These are phyloP conservation scores for Nannoperca australis DNA, from an alignment of 2,797 vertebrate species.

Conservation along the genomic window DNA sequence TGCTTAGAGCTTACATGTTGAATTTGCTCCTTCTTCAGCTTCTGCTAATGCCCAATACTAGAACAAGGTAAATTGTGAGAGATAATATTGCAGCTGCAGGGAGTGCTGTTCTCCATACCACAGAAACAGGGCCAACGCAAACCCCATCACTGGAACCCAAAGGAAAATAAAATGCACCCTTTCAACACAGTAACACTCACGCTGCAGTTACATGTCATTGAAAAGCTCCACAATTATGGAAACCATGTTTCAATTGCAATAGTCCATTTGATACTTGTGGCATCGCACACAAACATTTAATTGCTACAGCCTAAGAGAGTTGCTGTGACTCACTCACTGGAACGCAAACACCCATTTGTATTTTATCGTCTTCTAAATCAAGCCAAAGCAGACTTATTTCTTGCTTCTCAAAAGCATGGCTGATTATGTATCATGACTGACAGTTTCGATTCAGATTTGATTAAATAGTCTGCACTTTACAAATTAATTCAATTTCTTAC, in stretches of 20 bases:
- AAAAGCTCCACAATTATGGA: constrained; percentile 46
- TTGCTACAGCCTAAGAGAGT: constrained; percentile 9
- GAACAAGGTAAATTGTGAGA: constrained; percentile 29
- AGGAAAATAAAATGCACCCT: constrained; percentile 48
- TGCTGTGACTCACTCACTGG: constrained; percentile 22
- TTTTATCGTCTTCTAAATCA: constrained; percentile 15
- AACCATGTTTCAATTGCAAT: constrained; percentile 53
- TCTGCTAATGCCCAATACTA: constrained; percentile 21
- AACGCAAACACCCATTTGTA: constrained; percentile 38
- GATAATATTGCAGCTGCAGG: constrained; percentile 43
- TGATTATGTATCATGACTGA: background rate
- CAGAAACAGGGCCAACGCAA: constrained; percentile 36
- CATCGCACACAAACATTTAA: constrained; percentile 30
- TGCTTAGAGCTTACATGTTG: constrained; percentile 29
- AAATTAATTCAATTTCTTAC: constrained; percentile 1
- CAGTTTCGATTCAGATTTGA: constrained; percentile 2
- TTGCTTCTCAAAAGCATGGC: background rate
- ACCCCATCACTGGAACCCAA: constrained; percentile 35
- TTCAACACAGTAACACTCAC: constrained; percentile 40
- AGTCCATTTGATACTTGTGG: constrained; percentile 47
- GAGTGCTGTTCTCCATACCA: constrained; percentile 16
- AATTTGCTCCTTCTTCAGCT: constrained; percentile 34
- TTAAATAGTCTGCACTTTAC: constrained; percentile 10
- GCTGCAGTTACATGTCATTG: constrained; percentile 43
- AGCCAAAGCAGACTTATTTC: constrained; percentile 13